Percentiles rank a stretch among this genome's conserved stretches.
Conservation (phyloP, 2,113 vertebrate genomes). For the Ciconia stormi region DNA sequence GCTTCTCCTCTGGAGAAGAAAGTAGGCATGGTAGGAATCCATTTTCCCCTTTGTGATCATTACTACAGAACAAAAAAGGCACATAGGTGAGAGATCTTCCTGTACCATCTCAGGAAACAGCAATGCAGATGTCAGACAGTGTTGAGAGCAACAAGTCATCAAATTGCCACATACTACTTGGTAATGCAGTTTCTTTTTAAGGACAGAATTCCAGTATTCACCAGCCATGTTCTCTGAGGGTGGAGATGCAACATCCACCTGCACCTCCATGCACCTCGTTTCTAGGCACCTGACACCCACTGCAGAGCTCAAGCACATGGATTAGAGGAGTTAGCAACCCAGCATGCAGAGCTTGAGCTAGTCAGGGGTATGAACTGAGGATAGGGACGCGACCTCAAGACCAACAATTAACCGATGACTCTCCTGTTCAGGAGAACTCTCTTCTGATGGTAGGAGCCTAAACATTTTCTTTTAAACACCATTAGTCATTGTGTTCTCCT, state of each 20-base stretch:
- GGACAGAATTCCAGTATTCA: not conserved
- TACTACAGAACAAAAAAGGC: not conserved
- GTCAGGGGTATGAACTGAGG: not conserved
- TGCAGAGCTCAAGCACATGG: not conserved
- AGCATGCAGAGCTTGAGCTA: not conserved
- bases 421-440: not conserved
- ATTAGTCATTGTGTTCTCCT: not conserved
- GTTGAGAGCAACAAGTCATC: not conserved
- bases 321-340: not conserved
- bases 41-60: not conserved
- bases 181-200: not conserved
- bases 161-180: not conserved
- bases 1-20: not conserved
- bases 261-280: accelerated
- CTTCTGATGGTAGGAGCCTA: not conserved
- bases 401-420: not conserved
- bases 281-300: not conserved
- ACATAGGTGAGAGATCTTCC: not conserved
- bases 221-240: not conserved
- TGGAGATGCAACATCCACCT: not conserved
- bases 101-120: not conserved
- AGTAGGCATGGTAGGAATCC: not conserved
- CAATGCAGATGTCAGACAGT: not conserved
- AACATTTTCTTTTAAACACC: not conserved
- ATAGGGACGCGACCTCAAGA: accelerated